Base-by-base conservation (phyloP, 2,888 invertebrate genomes). In the Hirtodrosophila confusa region DNA sequence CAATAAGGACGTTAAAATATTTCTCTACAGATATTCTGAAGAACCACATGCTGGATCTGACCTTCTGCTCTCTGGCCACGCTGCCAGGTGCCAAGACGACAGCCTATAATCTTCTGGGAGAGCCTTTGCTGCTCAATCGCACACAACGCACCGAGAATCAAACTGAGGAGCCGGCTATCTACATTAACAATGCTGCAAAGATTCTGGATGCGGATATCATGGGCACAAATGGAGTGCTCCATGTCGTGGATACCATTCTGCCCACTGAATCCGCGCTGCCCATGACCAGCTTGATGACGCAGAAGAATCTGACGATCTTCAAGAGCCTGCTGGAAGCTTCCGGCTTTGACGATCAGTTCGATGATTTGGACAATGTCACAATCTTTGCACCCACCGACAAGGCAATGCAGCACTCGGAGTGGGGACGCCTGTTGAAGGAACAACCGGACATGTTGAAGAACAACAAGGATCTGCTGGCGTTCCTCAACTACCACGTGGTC, bases 151-250 rank as follows among this genome's bases (percentile, higher is more conserved):
- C 49, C 93, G 73, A 92, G 91, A 85, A 92, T 93, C 69, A 93
- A 89, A 45, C 75, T 0, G 90, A 91, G 4, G 92, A 93, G 62
- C 31, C 70, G 12, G 60, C 78, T 3, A 82, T 89, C 27, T 86
- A 94, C 36, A 93, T 95, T 27, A 93, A 93, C 75, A 93, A 93
- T 11, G 92, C 93, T 47, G 93, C 93, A 0, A 93, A 93, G 86
- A 92, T 95, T 27, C 88, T 93, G 6, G 93, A 93, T 57, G 89
- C 92, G 3, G 95, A 95, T 87, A 91, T 94, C 31, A 93, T 95
- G 90, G 95, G 93, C 9, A 94, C 94, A 2, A 95, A 96, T 90
- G 96, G 95, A n/a, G 95, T 95, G 2, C 88, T 96, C 29, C 95
- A 95, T 88, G 92, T 94, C 29, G 93, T 95, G 69, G 95, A 95